Base-by-base conservation (phyloP, 1,140 invertebrate genomes). In the Anastrepha ludens region DNA sequence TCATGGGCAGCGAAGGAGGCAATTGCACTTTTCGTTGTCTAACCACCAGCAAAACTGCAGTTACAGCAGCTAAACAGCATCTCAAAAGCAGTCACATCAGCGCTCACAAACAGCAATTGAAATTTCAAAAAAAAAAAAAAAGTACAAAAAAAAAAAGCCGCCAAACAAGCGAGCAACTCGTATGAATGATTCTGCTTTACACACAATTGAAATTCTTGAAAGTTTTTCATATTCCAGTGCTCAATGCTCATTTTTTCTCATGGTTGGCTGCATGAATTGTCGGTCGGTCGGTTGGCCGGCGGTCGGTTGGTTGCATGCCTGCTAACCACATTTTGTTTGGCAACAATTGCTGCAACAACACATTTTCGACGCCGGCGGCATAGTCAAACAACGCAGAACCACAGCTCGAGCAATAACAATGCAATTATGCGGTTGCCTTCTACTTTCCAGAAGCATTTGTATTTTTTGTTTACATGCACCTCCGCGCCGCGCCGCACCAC, bases 141-240 rank as follows among this genome's bases (percentile, higher is more conserved):
- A 20, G 9, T 13, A 67, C 9, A 13, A 11, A 15, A 67, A 11
- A 15, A 67, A 67, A 39, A 67, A 67, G 29, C n/a, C 20, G n/a
- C 17, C 20, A n/a, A 64, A 64, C 29, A 67, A 55, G 64, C 64
- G 11, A 11, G 20, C 64, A 67, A 67, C 67, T 47, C 13, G 39
- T 8, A 2, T 2, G 44, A 74, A 47, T 47, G 67, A 13, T 74
- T 74, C 29, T 29, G 29, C 29, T 29, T 29, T 20, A 67, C 67
- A 44, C 67, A 74, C 67, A 74, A 74, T 74, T 74, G 67, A 74
- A 74, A 74, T 74, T 74, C 67, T 74, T 74, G 41, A 74, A 74
- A 74, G 67, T 74, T 67, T 41, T 67, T 67, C 41, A 17, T 74
- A 55, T 44, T 39, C 67, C 67, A 74, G 67, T 15, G 44, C 67